Conservation (phyloP, 64 coral and sea anemone genomes). For the Porites lutea region DNA sequence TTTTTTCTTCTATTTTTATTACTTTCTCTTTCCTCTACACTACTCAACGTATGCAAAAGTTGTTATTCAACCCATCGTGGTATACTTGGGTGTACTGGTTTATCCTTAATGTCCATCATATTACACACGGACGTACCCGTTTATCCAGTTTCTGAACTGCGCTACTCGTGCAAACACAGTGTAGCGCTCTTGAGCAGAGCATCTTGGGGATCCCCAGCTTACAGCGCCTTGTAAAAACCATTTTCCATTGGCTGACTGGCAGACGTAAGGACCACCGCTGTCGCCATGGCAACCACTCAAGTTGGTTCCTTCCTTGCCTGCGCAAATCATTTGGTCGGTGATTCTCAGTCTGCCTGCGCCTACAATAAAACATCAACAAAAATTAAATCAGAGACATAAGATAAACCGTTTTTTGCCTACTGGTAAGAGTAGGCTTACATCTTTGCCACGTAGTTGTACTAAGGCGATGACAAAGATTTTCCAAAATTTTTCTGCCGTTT, state of each 20-base stretch:
- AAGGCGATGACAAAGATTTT: too few relatives aligned
- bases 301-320: constrained; percentile 50
- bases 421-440: too few relatives aligned
- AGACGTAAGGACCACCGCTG: constrained; percentile 76
- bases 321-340: constrained; percentile 82
- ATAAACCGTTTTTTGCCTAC: too few relatives aligned
- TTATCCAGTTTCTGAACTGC: constrained; percentile 70
- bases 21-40: too few relatives aligned
- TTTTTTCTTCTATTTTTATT: too few relatives aligned
- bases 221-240: constrained; percentile 60
- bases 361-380: background rate
- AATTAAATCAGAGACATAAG: background rate
- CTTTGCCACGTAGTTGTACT: too few relatives aligned
- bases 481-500: too few relatives aligned
- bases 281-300: constrained; percentile 81
- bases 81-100: too few relatives aligned
- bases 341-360: constrained; percentile 15
- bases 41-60: too few relatives aligned
- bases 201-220: constrained; percentile 54
- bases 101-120: background rate
- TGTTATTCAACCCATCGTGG: too few relatives aligned
- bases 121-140: background rate
- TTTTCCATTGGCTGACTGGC: background rate
- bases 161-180: constrained; percentile 76
- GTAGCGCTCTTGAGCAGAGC: constrained; percentile 26